Percentiles rank a stretch among this genome's conserved stretches.
These are phyloP conservation scores for Saguinus midas DNA, from an alignment of 2,113 vertebrate genomes.

Conservation along the genomic window DNA sequence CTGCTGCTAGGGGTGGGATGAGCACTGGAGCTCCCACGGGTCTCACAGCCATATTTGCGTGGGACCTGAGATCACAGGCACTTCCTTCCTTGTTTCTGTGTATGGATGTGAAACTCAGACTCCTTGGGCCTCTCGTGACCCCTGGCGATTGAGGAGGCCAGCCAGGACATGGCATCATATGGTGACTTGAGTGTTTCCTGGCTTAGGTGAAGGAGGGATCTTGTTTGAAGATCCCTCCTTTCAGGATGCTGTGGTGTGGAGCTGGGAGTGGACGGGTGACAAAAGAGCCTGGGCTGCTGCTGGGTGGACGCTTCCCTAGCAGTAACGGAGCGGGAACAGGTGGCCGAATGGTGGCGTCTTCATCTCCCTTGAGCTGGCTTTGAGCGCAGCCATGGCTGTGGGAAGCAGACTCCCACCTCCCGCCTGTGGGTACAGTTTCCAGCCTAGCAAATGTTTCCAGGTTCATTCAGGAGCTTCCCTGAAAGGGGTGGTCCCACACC, in stretches of 20 bases:
- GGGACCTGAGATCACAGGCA: background rate
- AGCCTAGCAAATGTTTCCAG: background rate
- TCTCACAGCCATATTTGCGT: background rate
- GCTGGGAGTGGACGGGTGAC: conserved; percentile 30
- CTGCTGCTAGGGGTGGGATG: too few species aligned
- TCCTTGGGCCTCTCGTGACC: fast-evolving
- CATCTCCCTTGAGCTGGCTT: background rate
- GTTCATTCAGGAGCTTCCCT: background rate
- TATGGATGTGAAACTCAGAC: background rate
- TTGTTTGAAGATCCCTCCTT: background rate
- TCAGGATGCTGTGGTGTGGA: fast-evolving
- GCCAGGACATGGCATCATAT: fast-evolving
- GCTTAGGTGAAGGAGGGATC: too few species aligned
- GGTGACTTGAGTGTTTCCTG: background rate
- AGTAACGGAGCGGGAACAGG: background rate
- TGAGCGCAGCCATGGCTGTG: fast-evolving
- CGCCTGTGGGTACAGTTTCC: background rate
- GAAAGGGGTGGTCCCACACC: background rate
- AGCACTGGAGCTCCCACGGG: too few species aligned
- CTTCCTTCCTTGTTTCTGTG: conserved; percentile 49
- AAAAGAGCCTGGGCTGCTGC: conserved; percentile 6
- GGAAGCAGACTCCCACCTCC: background rate
- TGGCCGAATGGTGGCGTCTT: conserved; percentile 50
- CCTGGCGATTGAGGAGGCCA: background rate
- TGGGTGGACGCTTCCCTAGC: background rate